phyloP scores from a whole-genome alignment of 2,888 invertebrate genomes.

The Lepidochrysops patricia region DNA sequence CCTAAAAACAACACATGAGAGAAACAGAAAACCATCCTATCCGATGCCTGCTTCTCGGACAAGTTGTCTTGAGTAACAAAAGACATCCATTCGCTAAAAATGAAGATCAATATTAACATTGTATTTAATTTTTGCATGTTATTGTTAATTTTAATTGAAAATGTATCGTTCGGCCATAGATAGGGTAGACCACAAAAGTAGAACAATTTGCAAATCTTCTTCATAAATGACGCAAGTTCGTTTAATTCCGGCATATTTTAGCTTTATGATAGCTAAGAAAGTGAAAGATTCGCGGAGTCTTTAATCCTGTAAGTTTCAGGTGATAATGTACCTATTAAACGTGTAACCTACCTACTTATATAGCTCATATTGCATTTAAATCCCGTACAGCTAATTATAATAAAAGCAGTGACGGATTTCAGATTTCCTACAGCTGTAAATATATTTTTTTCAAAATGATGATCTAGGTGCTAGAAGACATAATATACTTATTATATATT shows the following conservation, averaged over 20 bases:
- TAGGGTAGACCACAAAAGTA: conserved; percentile 30
- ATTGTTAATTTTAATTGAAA: conserved; percentile 25
- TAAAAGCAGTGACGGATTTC: neutral
- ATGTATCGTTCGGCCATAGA: conserved; percentile 34
- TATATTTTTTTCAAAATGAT: no score
- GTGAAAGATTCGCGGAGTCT: neutral
- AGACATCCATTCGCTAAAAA: conserved; percentile 30
- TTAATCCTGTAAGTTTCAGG: no score
- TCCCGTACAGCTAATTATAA: neutral
- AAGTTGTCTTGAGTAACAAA: conserved; percentile 32
- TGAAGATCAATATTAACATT: conserved; percentile 24
- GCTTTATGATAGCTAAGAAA: neutral
- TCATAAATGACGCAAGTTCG: neutral
- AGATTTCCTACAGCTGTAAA: no score
- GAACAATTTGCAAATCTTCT: conserved; percentile 17
- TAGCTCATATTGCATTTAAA: no score
- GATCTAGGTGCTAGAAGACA: no score
- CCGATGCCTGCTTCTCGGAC: conserved; percentile 27
- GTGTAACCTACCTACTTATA: no score
- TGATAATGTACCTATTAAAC: no score
- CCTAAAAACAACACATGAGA: conserved; percentile 33
- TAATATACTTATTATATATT: no score
- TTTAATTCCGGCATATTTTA: neutral
- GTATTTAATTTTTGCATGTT: conserved; percentile 26
- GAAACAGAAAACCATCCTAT: conserved; percentile 31